These are phyloP conservation scores for Ammospiza caudacuta DNA, from an alignment of 2,113 vertebrate species.

Conservation along the genomic window DNA sequence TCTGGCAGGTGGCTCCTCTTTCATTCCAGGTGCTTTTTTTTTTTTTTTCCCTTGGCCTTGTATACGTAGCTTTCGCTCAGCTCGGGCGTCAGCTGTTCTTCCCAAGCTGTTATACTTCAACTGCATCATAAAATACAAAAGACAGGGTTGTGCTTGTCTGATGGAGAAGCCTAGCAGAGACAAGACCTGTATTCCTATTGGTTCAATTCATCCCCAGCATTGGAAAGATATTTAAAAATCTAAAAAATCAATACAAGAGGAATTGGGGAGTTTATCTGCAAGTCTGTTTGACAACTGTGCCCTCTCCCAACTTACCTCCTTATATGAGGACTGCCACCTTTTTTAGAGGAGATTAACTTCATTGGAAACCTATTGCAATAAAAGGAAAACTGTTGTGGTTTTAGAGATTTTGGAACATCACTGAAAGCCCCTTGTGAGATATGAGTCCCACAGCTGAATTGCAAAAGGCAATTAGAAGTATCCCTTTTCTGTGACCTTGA, in stretches of 20 bases:
- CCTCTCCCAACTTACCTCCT: neutral
- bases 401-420: neutral
- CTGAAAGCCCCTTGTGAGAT: neutral
- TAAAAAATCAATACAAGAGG: neutral
- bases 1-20: conserved; percentile 49
- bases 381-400: neutral
- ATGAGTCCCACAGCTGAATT: neutral
- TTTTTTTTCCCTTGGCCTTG: neutral
- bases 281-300: neutral
- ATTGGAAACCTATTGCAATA: neutral
- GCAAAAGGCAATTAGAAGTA: neutral
- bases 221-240: neutral
- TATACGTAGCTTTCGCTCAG: neutral
- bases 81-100: conserved; percentile 8
- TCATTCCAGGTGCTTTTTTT: neutral
- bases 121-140: neutral
- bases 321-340: neutral
- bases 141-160: neutral
- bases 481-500: neutral
- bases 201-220: neutral
- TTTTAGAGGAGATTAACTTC: neutral
- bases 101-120: conserved; percentile 24
- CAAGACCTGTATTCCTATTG: neutral
- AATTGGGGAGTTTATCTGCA: neutral
- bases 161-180: neutral